A percentile compares a stretch with the other conserved stretches of the same genome.
Conservation (phyloP, 2,888 invertebrate genomes). For the Salpingus planirostris region DNA sequence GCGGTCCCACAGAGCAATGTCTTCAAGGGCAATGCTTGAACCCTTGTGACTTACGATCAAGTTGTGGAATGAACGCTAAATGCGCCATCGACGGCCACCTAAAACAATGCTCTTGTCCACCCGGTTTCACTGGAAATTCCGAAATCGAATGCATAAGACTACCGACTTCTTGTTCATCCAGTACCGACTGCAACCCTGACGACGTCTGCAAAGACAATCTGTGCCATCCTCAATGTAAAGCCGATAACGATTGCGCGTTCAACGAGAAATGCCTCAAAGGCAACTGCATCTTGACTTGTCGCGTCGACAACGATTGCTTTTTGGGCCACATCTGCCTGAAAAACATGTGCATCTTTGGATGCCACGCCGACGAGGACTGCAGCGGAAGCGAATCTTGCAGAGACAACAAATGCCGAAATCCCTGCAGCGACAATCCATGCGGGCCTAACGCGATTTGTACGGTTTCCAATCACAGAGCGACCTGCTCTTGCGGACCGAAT, state of each 20-base stretch:
- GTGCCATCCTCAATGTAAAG: conserved; percentile 67
- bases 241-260: conserved; percentile 75
- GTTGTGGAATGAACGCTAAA: conserved; percentile 78
- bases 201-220: conserved; percentile 72
- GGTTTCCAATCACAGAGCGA: conserved; percentile 70
- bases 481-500: conserved; percentile 68
- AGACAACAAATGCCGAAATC: conserved; percentile 71
- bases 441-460: conserved; percentile 79
- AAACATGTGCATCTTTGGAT: conserved; percentile 80
- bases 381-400: conserved; percentile 75
- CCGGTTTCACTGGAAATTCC: conserved; percentile 77
- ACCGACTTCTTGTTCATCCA: conserved; percentile 64
- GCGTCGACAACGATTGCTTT: conserved; percentile 88
- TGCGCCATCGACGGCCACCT: conserved; percentile 64
- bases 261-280: conserved; percentile 82
- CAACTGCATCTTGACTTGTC: conserved; percentile 80
- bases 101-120: conserved; percentile 74
- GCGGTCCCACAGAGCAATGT: conserved; percentile 70
- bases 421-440: conserved; percentile 68
- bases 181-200: conserved; percentile 61
- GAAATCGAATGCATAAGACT: conserved; percentile 80
- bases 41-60: conserved; percentile 64
- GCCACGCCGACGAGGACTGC: conserved; percentile 80
- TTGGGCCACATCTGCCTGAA: conserved; percentile 81
- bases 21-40: conserved; percentile 72